A percentile compares a stretch with the other conserved stretches of the same genome.
Conservation (phyloP, 2,113 vertebrate genomes). For the Channa argus region DNA sequence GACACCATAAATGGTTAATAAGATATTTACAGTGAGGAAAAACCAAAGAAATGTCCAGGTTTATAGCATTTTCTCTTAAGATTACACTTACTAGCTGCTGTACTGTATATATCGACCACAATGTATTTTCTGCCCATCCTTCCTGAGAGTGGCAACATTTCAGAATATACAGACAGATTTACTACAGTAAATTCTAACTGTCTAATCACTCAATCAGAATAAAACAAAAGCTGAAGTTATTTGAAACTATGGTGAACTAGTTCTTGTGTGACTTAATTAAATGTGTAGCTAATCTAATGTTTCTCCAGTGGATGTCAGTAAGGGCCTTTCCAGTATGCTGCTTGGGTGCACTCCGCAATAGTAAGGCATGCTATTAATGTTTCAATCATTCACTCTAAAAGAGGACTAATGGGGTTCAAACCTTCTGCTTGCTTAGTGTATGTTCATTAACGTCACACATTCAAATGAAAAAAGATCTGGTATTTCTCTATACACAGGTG, state of each 20-base stretch:
- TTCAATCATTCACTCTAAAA: conserved; percentile 29
- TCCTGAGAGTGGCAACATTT: neutral
- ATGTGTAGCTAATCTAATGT: conserved; percentile 28
- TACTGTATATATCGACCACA: neutral
- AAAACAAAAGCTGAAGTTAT: too few relatives aligned
- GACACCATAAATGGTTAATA: too few relatives aligned
- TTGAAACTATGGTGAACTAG: neutral
- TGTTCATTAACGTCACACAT: conserved; percentile 23
- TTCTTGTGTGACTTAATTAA: neutral
- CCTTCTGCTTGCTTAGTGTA: conserved; percentile 1
- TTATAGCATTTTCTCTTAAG: too few relatives aligned
- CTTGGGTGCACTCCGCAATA: neutral
- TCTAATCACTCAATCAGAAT: too few relatives aligned
- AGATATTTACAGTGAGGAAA: too few relatives aligned
- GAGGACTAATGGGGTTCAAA: neutral
- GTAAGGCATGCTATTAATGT: conserved; percentile 4
- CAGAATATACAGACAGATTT: neutral
- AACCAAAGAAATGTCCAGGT: too few relatives aligned
- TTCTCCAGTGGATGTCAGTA: conserved; percentile 60
- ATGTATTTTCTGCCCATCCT: neutral
- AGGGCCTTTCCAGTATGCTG: conserved; percentile 19
- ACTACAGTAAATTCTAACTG: neutral
- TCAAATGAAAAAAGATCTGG: conserved; percentile 37
- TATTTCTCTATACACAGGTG: conserved; percentile 30
- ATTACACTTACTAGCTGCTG: neutral